phyloP scores from a whole-genome alignment of 2,113 vertebrate genomes.

The Aix galericulata region DNA sequence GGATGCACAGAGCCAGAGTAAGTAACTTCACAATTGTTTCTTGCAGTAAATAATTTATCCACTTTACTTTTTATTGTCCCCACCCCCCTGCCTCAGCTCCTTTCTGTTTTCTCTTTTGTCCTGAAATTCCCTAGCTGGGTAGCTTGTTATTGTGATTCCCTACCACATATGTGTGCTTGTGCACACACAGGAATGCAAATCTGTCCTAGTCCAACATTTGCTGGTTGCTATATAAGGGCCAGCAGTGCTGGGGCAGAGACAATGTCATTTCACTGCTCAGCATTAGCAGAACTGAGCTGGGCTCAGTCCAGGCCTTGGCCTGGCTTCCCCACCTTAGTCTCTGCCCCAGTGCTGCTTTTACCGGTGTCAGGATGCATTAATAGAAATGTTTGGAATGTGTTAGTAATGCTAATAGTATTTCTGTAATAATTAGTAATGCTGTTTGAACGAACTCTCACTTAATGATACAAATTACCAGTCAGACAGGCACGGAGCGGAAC shows the following conservation, averaged over 20 bases:
- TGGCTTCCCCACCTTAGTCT: not conserved
- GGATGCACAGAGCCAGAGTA: slow-evolving; percentile 66
- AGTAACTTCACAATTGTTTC: slow-evolving; percentile 73
- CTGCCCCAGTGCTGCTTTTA: not conserved
- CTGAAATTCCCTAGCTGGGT: not conserved
- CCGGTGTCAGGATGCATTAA: not conserved
- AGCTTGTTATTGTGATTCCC: not conserved
- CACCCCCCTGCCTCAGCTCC: not conserved
- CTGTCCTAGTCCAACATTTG: not conserved
- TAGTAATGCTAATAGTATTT: slow-evolving; percentile 54
- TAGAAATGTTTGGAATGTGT: slow-evolving; percentile 37
- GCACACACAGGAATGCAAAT: not conserved
- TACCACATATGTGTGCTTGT: not conserved
- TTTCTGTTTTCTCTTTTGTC: not conserved
- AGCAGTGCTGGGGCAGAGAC: not conserved
- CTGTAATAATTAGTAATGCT: slow-evolving; percentile 51
- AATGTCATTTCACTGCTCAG: not conserved
- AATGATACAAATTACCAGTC: slow-evolving; percentile 1
- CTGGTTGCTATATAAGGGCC: not conserved
- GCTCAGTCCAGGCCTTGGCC: not conserved
- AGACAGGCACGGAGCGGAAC: not conserved
- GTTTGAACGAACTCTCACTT: slow-evolving; percentile 46
- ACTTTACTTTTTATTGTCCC: slow-evolving; percentile 62
- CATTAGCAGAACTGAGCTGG: not conserved
- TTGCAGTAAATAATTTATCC: slow-evolving; percentile 77